phyloP scores from a whole-genome alignment of 2,888 invertebrate genomes.

The Chalcosyrphus nemorum region DNA sequence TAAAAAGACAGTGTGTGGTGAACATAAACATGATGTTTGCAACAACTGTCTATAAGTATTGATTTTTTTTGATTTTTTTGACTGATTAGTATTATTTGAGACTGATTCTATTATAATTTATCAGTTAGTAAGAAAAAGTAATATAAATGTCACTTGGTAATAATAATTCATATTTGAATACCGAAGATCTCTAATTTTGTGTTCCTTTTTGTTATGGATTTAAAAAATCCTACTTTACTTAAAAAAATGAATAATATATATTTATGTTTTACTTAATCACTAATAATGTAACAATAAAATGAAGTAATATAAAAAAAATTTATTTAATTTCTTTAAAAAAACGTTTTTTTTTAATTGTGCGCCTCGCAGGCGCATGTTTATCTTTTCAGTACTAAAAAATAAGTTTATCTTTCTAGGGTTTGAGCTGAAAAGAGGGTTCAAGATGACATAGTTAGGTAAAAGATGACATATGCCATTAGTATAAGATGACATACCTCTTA shows the following conservation, averaged over 20 bases:
- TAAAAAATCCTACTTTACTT: neutral
- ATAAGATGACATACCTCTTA: too few species aligned
- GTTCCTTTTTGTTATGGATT: neutral
- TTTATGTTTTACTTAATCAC: neutral
- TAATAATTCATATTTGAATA: slow-evolving; percentile 4
- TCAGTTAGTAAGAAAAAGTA: slow-evolving; percentile 5
- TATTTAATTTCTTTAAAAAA: too few species aligned
- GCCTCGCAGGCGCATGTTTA: too few species aligned
- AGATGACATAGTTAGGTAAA: too few species aligned
- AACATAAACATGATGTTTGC: slow-evolving; percentile 30
- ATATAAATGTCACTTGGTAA: neutral
- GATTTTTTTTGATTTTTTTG: neutral
- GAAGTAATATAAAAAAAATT: too few species aligned
- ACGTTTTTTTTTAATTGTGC: too few species aligned
- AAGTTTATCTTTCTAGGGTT: too few species aligned
- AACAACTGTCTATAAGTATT: neutral
- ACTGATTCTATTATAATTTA: slow-evolving; percentile 14
- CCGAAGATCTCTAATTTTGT: neutral
- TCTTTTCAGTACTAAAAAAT: too few species aligned
- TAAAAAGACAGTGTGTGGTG: slow-evolving; percentile 32
- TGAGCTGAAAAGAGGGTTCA: too few species aligned
- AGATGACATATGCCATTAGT: too few species aligned
- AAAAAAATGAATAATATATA: neutral
- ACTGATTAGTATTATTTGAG: slow-evolving; percentile 16
- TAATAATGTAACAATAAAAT: too few species aligned